Base-by-base conservation (phyloP, 2,113 vertebrate genomes). In the Asarcornis scutulata region DNA sequence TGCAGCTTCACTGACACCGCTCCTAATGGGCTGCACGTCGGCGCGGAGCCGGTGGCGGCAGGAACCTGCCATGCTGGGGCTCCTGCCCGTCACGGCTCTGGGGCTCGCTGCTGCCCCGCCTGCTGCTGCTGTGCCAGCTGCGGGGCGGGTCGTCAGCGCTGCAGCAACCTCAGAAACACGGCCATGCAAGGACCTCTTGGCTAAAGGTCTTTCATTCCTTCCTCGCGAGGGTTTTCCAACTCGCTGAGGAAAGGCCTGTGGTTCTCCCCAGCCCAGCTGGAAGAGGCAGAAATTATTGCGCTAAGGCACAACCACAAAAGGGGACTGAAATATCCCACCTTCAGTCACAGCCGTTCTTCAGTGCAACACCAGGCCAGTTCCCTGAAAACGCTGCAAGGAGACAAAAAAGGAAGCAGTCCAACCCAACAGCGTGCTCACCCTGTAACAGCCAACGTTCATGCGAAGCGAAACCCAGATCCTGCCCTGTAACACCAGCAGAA, bases 281-380 rank as follows among this genome's bases (percentile, higher is more conserved):
- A 42, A 62, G 26, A 31, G 34, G 62, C 0, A n/a, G 26, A 40
- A n/a, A 53, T 21, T 3, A 56, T 0, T 2, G 38, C 26, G 1
- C 7, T 1, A 18, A 32, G 0, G 6, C 53, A 21, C 50, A 55
- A 40, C 27, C 20, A 22, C 31, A 13, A 12, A 38, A 22, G 11
- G 34, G 48, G 32, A 17, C 10, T 5, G 7, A 25, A 17, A 8
- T 31, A 56, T 22, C 81, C 58, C 59, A 26, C 59, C 59, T 52
- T 60, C 0, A 0, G 56, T 16, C 13, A 46, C 6, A 4, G 50
- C 48, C 32, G 1, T 6, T 32, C 34, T 18, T 7, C 1, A 0
- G 5, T 1, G 3, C 6, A 6, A 31, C 66, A 42, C 14, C 64
- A 12, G 48, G 9, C 3, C 13, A 8, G 53, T 14, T 34, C 50